These are phyloP conservation scores for Ramphastos sulfuratus DNA, from an alignment of 2,113 vertebrate genomes.

Conservation along the genomic window DNA sequence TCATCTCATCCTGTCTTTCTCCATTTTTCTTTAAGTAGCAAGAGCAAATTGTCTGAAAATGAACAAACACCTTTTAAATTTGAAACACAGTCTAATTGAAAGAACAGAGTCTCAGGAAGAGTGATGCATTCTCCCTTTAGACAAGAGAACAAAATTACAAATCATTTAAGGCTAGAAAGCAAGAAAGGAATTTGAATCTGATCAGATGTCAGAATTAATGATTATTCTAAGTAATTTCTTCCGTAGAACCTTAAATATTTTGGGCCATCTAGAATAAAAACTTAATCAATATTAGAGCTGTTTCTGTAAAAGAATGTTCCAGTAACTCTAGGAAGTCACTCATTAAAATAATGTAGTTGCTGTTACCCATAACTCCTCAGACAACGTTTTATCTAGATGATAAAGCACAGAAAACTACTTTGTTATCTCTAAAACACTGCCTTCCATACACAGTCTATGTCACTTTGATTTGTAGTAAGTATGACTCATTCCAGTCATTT, in stretches of 20 bases:
- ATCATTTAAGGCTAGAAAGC: conserved; percentile 32
- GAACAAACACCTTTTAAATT: conserved; percentile 51
- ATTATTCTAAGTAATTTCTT: conserved; percentile 6
- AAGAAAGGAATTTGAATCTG: conserved; percentile 59
- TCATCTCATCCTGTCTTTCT: background rate
- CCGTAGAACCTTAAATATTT: conserved; percentile 7
- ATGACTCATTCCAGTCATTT: background rate
- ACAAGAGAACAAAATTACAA: conserved; percentile 59
- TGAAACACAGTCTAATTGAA: conserved; percentile 63
- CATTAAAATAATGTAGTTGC: background rate
- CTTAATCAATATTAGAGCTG: conserved; percentile 9
- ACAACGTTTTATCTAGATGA: background rate
- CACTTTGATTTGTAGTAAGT: background rate
- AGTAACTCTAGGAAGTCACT: background rate
- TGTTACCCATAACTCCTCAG: background rate
- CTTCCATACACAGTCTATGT: background rate
- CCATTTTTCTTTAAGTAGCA: conserved; percentile 17
- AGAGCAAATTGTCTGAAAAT: conserved; percentile 49
- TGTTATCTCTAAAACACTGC: background rate
- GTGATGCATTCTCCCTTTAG: conserved; percentile 51
- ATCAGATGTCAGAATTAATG: conserved; percentile 62
- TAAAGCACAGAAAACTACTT: background rate
- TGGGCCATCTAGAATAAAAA: background rate
- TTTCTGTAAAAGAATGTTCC: background rate
- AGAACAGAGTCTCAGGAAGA: conserved; percentile 46